Base-by-base conservation (phyloP, 2,888 invertebrate species). In the Aleiodes leptofemur region DNA sequence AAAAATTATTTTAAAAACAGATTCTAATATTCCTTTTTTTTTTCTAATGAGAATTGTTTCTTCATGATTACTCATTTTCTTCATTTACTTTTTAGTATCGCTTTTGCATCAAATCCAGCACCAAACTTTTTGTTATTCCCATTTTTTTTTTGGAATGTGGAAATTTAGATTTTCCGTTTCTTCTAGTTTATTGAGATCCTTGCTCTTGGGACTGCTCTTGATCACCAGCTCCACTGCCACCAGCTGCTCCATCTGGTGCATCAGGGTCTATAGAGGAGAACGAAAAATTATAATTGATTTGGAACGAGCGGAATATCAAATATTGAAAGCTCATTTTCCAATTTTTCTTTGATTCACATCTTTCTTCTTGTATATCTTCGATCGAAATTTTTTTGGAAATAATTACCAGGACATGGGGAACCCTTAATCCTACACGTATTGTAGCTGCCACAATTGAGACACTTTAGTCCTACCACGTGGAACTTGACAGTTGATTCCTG, bases 391-490 rank as follows among this genome's bases (percentile, higher is more conserved):
- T 55, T 0, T 53, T n/a, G 31, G 38, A 57, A 56, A 48, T 70
- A 55, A 43, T 81, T 76, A 88, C 88, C 87, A 75, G 87, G 87
- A 73, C 85, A 87, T 13, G 88, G 92, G 70, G 92, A 93, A 14
- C 94, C 94, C 82, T 94, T 94, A 57, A 95, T 94, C 85, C 95
- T 93, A 83, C 96, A 95, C 0, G 97, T 97, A 89, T 97, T 97
- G 89, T 97, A 97, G 1, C 96, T 96, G n/a, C 96, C 96, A 87
- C 97, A 97, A 81, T 94, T 93, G 57, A 92, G 91, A 87, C 97
- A 97, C 89, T 97, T 97, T 74, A 96, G 90, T 1, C 97, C 97
- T 43, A 97, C 94, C 77, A 97, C 95, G 87, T 97, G 97, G 89
- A 96, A 97, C 84, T 93, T 93, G 8, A 96, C 95, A 43, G 93